phyloP scores from a whole-genome alignment of 2,113 vertebrate species.

The Cyanocitta stelleri region DNA sequence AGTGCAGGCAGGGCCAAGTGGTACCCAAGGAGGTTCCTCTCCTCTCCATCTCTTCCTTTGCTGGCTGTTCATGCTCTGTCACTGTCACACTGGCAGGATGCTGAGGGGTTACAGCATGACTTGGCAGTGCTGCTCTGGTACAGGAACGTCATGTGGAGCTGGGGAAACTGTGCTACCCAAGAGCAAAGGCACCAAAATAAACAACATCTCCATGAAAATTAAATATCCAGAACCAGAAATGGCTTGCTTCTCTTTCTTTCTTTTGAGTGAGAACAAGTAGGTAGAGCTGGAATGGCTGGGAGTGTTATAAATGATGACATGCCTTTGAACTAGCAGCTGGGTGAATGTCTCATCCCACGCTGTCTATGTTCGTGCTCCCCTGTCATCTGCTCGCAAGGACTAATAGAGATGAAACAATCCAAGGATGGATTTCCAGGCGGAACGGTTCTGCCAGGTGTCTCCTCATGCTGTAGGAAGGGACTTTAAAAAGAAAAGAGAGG shows the following conservation, averaged over 20 bases:
- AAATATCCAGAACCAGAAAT: neutral
- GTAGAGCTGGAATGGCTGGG: constrained; percentile 18
- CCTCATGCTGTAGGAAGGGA: neutral
- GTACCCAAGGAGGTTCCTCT: neutral
- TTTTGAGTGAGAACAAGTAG: neutral
- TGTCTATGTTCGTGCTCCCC: constrained; percentile 10
- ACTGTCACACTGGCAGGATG: rapidly evolving
- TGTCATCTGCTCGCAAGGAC: constrained; percentile 21
- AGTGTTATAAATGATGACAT: constrained; percentile 48
- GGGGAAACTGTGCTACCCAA: neutral
- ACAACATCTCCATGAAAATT: neutral
- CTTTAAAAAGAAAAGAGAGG: neutral
- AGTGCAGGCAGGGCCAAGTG: neutral
- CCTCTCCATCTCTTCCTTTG: neutral
- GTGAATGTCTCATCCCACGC: constrained; percentile 52
- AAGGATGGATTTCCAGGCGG: neutral
- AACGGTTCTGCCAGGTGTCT: neutral
- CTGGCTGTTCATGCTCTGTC: neutral
- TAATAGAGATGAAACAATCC: constrained; percentile 44
- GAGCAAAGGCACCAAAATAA: neutral
- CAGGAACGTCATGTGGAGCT: neutral
- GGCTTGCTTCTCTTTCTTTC: neutral
- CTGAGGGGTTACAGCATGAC: neutral
- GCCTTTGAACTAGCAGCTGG: constrained; percentile 56
- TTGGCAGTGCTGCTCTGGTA: neutral